Conservation (phyloP, 2,888 invertebrate species). For the Ecliptopera silaceata region DNA sequence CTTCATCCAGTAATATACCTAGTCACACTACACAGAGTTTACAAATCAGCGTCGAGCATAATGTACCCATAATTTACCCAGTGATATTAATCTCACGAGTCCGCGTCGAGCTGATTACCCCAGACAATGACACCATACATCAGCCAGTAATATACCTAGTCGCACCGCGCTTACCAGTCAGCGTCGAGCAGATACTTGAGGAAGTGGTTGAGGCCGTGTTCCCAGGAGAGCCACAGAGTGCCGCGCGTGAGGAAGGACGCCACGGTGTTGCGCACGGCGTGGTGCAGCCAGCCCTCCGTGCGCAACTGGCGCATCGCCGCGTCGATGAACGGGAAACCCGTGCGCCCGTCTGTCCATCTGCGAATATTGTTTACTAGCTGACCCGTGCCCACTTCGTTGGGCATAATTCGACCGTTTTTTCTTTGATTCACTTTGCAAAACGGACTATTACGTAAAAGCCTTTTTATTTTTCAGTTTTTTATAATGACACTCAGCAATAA, state of each 20-base stretch:
- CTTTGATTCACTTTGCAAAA: too few relatives aligned
- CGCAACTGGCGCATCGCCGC: conserved; percentile 88
- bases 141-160: not conserved
- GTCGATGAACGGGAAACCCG: conserved; percentile 89
- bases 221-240: conserved; percentile 90
- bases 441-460: too few relatives aligned
- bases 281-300: conserved; percentile 89
- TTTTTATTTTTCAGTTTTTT: too few relatives aligned
- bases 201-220: conserved; percentile 86
- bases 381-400: too few relatives aligned
- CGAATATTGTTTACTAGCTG: too few relatives aligned
- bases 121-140: not conserved
- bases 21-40: too few relatives aligned
- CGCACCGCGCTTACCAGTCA: conserved; percentile 81
- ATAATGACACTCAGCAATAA: too few relatives aligned
- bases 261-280: conserved; percentile 87
- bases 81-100: too few relatives aligned
- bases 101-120: too few relatives aligned
- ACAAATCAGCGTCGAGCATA: too few relatives aligned
- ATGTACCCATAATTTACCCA: not conserved
- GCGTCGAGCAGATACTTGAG: conserved; percentile 87
- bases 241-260: conserved; percentile 89
- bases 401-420: too few relatives aligned
- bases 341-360: conserved; percentile 84
- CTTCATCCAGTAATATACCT: too few relatives aligned